phyloP scores from a whole-genome alignment of 2,113 vertebrate genomes.

The Cichladusa arquata region DNA sequence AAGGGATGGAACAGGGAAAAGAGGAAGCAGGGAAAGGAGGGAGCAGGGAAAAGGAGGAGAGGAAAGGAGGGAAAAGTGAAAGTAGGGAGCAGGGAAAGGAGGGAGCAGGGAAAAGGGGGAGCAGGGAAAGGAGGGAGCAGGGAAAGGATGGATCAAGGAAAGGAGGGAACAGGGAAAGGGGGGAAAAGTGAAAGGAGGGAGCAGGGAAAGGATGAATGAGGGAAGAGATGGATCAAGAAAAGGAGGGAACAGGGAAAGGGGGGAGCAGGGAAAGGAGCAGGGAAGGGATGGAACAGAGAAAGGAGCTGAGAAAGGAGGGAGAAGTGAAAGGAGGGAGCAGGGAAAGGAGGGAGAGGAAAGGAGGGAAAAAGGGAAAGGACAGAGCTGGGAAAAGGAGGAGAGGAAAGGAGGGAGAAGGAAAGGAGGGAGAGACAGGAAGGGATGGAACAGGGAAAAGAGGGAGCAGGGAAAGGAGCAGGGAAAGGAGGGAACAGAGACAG shows the following conservation, averaged over 20 bases:
- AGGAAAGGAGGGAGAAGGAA: too few relatives aligned
- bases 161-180: accelerated
- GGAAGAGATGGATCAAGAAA: too few relatives aligned
- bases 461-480: too few relatives aligned
- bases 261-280: not conserved
- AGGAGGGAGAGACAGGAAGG: not conserved
- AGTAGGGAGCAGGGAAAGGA: accelerated
- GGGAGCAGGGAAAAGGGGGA: not conserved
- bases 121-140: not conserved
- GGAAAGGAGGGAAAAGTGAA: too few relatives aligned
- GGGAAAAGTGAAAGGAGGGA: not conserved
- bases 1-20: not conserved
- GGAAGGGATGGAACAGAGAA: too few relatives aligned
- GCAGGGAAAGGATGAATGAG: not conserved
- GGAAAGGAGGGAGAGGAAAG: too few relatives aligned
- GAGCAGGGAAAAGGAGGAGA: not conserved
- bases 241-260: accelerated
- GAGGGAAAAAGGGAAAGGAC: too few relatives aligned
- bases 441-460: too few relatives aligned
- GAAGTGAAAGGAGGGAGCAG: too few relatives aligned
- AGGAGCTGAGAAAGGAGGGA: not conserved
- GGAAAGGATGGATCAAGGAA: not conserved
- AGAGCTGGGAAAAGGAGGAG: too few relatives aligned
- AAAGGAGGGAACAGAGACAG: not conserved
- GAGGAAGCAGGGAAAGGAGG: not conserved